Evolutionary conservation across 1,140 invertebrate species (phyloP), one percentile per base, ranked within the genome.

Genomic region (Hycleus phaleratus): DNA sequence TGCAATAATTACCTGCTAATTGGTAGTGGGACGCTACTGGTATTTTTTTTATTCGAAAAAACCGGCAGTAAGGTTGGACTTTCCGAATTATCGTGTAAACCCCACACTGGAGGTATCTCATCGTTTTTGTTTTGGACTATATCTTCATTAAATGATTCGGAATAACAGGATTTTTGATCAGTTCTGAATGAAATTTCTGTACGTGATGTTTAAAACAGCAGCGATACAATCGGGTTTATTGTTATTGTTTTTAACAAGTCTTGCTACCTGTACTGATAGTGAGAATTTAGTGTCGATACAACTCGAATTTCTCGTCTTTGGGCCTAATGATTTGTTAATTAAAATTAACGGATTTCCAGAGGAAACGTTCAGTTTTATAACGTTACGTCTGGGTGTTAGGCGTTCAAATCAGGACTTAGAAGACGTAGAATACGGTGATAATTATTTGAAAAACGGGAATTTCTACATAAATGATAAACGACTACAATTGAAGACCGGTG

Each of bases 381-480:
- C 43, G 9, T 46, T 53, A 11, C 42, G 51, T 10, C 44, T 53
- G 6, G 51, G 51, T 10, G 43, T 53, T 3, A 25, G 42, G 32
- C 42, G 51, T 3, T 38, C 7, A 46, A 45, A 38, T 40, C 18
- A 46, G 1, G 43, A 46, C n/a, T 10, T 26, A 38, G 51, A 53
- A 12, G 42, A 53, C 11, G 5, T 53, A 26, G 51, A 53, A 24
- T 24, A 46, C 42, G 51, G 51, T 12, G 51, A 53, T 10, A 53
- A 53, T 45, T 26, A 45, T 12, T 32, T 53, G 2, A 38, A 40
- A 26, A 53, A 53, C n/a, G 26, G 46, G n/a, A n/a, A 45, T n/a
- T 38, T 53, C 8, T 53, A 46, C 43, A 45, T 53, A 26, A 46
- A 53, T 10, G 51, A 53, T 11, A 25, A 26, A 9, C 32, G 51